Conservation (phyloP, 2,888 invertebrate genomes). For the Furcula furcula region DNA sequence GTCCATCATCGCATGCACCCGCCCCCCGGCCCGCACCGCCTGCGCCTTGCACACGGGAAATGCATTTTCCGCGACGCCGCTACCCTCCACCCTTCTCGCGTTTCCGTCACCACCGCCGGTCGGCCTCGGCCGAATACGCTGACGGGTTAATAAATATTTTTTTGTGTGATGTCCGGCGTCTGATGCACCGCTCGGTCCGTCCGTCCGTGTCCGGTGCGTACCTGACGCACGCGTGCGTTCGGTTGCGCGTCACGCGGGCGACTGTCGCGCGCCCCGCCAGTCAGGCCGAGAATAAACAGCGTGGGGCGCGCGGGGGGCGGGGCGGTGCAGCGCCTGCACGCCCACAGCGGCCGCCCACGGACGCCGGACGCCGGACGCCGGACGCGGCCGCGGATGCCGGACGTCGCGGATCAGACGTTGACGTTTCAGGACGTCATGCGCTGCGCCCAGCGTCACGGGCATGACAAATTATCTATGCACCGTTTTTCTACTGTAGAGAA, state of each 20-base stretch:
- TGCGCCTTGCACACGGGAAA: conserved; percentile 76
- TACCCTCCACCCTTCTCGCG: conserved; percentile 55
- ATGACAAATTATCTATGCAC: conserved; percentile 16
- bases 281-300: conserved; percentile 75
- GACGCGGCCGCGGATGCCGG: conserved; percentile 23
- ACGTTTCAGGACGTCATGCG: conserved; percentile 33
- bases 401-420: conserved; percentile 21
- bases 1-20: conserved; percentile 84
- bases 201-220: conserved; percentile 46
- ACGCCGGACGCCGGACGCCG: conserved; percentile 36
- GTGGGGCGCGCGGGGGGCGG: conserved; percentile 61
- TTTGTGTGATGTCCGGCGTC: conserved; percentile 63
- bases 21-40: conserved; percentile 82
- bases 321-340: conserved; percentile 72
- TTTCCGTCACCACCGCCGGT: conserved; percentile 22
- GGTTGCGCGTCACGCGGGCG: conserved; percentile 75
- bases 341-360: conserved; percentile 73
- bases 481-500: conserved; percentile 17
- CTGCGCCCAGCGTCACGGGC: conserved; percentile 21
- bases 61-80: conserved; percentile 68
- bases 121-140: conserved; percentile 34
- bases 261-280: conserved; percentile 72
- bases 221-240: conserved; percentile 69
- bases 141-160: conserved; percentile 37
- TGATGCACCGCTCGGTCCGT: conserved; percentile 72